A percentile compares a stretch with the other conserved stretches of the same genome.
phyloP scores from a whole-genome alignment of 2,888 invertebrate genomes.

The Euzetes globulus region DNA sequence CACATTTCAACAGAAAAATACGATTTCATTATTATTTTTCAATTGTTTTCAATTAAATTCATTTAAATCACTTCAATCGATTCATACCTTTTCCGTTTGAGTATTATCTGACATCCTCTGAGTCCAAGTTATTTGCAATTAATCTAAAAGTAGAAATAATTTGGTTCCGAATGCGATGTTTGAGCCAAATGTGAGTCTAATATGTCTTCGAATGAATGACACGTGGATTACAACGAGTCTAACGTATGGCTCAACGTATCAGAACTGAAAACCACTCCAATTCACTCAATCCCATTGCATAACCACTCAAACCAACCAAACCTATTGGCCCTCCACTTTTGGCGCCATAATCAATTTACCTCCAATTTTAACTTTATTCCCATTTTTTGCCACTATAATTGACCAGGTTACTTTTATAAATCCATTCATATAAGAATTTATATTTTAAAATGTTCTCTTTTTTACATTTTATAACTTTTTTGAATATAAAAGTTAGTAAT shows the following conservation, averaged over 20 bases:
- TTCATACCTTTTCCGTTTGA: slow-evolving; percentile 6
- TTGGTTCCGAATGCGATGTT: background rate
- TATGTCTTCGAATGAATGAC: background rate
- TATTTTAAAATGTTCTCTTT: too few species aligned
- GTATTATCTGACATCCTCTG: background rate
- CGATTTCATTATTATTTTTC: background rate
- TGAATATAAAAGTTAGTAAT: too few species aligned
- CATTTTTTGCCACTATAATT: too few species aligned
- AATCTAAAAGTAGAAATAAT: background rate
- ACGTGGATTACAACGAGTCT: slow-evolving; percentile 15
- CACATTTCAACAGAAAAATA: slow-evolving; percentile 2
- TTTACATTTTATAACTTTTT: too few species aligned
- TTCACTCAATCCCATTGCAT: too few species aligned
- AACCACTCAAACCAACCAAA: too few species aligned
- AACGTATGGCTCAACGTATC: background rate
- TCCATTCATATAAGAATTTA: too few species aligned
- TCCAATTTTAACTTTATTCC: too few species aligned
- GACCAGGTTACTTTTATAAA: too few species aligned
- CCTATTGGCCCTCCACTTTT: too few species aligned
- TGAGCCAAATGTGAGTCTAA: background rate
- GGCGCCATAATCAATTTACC: too few species aligned
- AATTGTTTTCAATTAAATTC: background rate
- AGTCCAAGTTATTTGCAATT: background rate
- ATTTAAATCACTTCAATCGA: background rate
- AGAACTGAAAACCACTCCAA: too few species aligned